phyloP scores from a whole-genome alignment of 1,140 invertebrate species.

The Drosophila mauritiana region DNA sequence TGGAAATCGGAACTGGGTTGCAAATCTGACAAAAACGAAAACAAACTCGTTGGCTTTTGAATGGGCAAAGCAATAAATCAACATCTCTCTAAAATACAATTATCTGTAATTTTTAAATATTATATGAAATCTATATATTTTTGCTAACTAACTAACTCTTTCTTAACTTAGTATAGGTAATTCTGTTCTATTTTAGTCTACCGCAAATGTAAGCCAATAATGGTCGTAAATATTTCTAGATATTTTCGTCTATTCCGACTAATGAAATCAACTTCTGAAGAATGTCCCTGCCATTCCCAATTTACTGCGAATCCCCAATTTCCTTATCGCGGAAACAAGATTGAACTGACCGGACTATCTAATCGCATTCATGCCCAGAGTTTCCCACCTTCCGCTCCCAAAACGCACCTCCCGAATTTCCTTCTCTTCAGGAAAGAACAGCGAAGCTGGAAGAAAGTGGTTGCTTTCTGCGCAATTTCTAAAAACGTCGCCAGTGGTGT shows the following conservation, averaged over 20 bases:
- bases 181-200: conserved; percentile 2
- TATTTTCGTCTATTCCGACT: conserved; percentile 17
- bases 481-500: background rate
- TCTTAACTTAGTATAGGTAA: background rate
- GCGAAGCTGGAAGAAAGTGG: conserved; percentile 15
- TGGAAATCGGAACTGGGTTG: conserved; percentile 32
- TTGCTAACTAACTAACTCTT: too few relatives aligned
- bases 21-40: conserved; percentile 24
- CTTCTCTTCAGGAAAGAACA: background rate
- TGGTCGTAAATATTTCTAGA: conserved; percentile 13
- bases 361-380: conserved; percentile 40
- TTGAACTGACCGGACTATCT: conserved; percentile 72
- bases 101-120: too few relatives aligned
- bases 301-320: background rate
- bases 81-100: too few relatives aligned
- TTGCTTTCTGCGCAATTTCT: conserved; percentile 8
- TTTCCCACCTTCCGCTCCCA: conserved; percentile 27
- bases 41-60: background rate
- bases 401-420: background rate
- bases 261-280: conserved; percentile 2
- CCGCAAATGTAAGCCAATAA: conserved; percentile 23
- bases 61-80: background rate
- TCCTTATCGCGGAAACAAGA: conserved; percentile 60
- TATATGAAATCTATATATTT: too few relatives aligned
- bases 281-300: conserved; percentile 3